phyloP scores from a whole-genome alignment of 1,140 invertebrate genomes.

The Drosophila lini region DNA sequence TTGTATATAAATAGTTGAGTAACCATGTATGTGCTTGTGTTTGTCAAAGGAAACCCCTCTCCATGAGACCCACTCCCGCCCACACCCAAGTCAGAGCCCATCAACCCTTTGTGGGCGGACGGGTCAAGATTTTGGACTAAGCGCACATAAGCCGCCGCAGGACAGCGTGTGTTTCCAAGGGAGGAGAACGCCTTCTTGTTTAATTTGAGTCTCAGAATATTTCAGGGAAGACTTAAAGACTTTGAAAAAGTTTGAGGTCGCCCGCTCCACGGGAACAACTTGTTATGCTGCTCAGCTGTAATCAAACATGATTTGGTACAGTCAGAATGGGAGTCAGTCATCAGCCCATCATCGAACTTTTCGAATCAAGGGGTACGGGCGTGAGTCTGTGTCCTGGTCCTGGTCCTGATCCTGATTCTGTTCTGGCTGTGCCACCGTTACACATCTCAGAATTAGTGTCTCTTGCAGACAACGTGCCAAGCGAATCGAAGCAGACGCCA shows the following conservation, averaged over 20 bases:
- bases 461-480: conserved; percentile 72
- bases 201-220: conserved; percentile 66
- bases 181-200: conserved; percentile 55
- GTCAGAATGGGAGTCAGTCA: conserved; percentile 40
- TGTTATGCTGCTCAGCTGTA: conserved; percentile 80
- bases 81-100: conserved; percentile 4
- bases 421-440: conserved; percentile 51
- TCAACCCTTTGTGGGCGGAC: conserved; percentile 55
- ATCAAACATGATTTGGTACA: conserved; percentile 77
- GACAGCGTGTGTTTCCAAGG: conserved; percentile 59
- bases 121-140: conserved; percentile 78
- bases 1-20: conserved; percentile 76
- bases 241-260: conserved; percentile 33
- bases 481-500: conserved; percentile 68
- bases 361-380: conserved; percentile 11
- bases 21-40: conserved; percentile 25
- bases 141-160: conserved; percentile 79
- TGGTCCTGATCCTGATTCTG: conserved; percentile 30
- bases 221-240: conserved; percentile 60
- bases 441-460: conserved; percentile 79
- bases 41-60: conserved; percentile 64
- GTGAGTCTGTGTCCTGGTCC: background rate
- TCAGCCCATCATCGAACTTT: conserved; percentile 46
- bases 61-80: conserved; percentile 1
- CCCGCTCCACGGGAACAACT: conserved; percentile 49